Evolutionary conservation across 2,113 vertebrate species (phyloP).

Genomic region (Gallinago undulata): DNA sequence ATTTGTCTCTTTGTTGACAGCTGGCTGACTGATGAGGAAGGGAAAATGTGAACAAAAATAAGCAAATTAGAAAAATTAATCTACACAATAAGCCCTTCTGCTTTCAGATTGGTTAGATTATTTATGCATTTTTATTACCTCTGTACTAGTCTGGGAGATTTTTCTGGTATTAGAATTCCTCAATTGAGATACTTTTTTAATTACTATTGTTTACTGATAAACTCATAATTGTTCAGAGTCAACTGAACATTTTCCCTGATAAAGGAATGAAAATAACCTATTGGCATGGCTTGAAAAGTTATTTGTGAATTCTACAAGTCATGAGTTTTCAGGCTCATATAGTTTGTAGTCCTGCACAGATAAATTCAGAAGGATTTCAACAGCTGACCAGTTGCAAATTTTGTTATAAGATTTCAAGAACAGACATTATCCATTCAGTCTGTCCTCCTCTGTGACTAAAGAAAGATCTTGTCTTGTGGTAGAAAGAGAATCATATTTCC

Average conservation of each 20-base stretch:
- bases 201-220: neutral
- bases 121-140: neutral
- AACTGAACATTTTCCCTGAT: neutral
- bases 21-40: neutral
- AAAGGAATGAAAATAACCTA: neutral
- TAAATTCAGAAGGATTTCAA: neutral
- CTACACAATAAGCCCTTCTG: neutral
- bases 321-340: neutral
- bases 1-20: neutral
- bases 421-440: neutral
- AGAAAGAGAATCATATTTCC: slow-evolving; percentile 55
- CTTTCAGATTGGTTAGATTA: neutral
- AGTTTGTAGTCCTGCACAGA: neutral
- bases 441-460: slow-evolving; percentile 39
- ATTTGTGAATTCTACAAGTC: neutral
- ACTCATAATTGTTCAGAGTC: neutral
- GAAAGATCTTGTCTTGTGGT: slow-evolving; percentile 48
- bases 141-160: neutral
- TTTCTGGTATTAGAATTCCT: neutral
- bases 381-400: neutral
- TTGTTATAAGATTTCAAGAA: neutral
- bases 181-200: neutral
- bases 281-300: neutral
- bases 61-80: neutral
- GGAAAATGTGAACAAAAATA: neutral